Conservation (phyloP, 2,797 vertebrate genomes). For the Centroberyx gerrardi region DNA sequence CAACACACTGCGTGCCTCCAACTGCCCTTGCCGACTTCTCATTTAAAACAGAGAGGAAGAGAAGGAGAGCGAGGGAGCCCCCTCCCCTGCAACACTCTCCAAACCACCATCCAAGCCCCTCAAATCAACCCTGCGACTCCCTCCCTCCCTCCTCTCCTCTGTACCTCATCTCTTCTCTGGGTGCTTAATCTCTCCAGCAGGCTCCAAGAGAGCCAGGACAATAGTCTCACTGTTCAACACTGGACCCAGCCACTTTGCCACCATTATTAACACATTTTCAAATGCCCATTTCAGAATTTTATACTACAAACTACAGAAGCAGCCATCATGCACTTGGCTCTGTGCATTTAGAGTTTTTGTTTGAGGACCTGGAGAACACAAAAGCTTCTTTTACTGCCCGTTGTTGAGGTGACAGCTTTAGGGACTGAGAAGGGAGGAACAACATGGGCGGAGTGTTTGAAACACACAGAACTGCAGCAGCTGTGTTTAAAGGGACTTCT, state of each 20-base stretch:
- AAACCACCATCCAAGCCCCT: conserved; percentile 79
- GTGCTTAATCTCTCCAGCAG: conserved; percentile 85
- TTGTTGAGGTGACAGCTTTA: conserved; percentile 86
- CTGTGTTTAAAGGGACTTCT: conserved; percentile 86
- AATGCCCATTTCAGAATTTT: conserved; percentile 79
- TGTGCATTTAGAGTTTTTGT: conserved; percentile 61
- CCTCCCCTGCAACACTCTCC: conserved; percentile 74
- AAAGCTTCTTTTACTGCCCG: conserved; percentile 72
- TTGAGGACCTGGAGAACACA: conserved; percentile 55
- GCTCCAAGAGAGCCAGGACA: conserved; percentile 83
- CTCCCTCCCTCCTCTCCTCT: conserved; percentile 68
- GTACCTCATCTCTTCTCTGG: conserved; percentile 79
- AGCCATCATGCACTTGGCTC: conserved; percentile 72
- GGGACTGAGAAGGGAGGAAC: conserved; percentile 74
- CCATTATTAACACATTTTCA: conserved; percentile 86
- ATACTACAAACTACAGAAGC: conserved; percentile 70
- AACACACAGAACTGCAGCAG: conserved; percentile 76
- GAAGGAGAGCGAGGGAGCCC: conserved; percentile 65
- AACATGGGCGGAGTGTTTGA: conserved; percentile 74
- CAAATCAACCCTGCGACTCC: conserved; percentile 77
- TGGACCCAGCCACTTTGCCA: conserved; percentile 78
- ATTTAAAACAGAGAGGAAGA: conserved; percentile 75
- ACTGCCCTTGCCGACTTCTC: conserved; percentile 81
- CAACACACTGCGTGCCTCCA: conserved; percentile 78
- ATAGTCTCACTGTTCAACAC: conserved; percentile 85